Evolutionary conservation across 2,797 vertebrate genomes (phyloP), one percentile per base, ranked within the genome.

Genomic region (Rhyacichthys aspro): DNA sequence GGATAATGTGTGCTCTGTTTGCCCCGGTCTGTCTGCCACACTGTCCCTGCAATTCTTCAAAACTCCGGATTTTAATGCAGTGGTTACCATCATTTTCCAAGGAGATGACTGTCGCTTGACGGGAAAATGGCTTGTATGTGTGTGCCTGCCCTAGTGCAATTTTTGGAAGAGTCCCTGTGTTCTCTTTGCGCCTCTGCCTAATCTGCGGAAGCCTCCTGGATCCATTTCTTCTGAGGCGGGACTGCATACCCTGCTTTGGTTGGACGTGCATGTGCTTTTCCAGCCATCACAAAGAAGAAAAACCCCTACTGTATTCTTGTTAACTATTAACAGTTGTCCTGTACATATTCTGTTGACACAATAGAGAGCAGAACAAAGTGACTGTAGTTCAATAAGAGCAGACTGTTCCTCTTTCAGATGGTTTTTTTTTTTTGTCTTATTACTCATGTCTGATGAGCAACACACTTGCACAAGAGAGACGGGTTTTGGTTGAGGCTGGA

Each of bases 391-490:
- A 87, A 78, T 86, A 49, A 57, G 55, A 45, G 56, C 70, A 60
- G 32, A 28, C 59, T 78, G 56, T 69, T 76, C 75, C 55, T 80
- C 72, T 69, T 55, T 74, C 72, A 89, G 88, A 90, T 86, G 67
- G n/a, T n/a, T n/a, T n/a, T 87, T 87, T 82, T 85, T 84, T 70
- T 81, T 81, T 85, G 85, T 88, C 89, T 90, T 89, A 86, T 90
- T 89, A 88, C 70, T 77, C 74, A 79, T 70, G 81, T 74, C 67
- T 67, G 78, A 84, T 74, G 81, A 82, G 79, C 78, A 3, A 70
- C 83, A 79, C 74, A 73, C 87, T 82, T 74, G 15, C 63, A 80
- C 76, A 78, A 84, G 80, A 72, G 41, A 14, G 46, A 66, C n/a
- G n/a, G 87, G 79, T 90, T 90, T 85, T 86, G 79, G 87, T 90